Evolutionary conservation across 35 echinoderm and acorn worm genomes (phyloP), one percentile per base, ranked within the genome.

Genomic region (Lytechinus variegatus): DNA sequence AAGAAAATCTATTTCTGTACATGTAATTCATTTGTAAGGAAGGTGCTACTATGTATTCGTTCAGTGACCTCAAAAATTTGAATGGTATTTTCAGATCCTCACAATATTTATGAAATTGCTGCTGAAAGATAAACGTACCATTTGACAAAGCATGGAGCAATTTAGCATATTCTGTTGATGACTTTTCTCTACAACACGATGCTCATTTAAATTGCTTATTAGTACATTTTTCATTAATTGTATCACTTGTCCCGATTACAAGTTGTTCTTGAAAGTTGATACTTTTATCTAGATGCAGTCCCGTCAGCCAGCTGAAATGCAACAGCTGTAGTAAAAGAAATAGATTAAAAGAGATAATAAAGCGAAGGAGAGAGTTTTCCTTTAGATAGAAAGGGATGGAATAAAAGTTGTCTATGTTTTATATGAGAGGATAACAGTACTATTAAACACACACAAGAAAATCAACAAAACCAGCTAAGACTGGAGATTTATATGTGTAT

Each of bases 401-500:
- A 16, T 24, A 4, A 24, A 24, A 79, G 66, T 58, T 58, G 8
- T 11, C 2, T 58, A 9, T 58, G 56, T 58, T 58, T 44, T 58
- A 79, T n/a, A 16, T 79, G 66, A 79, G 66, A n/a, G 66, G 19
- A 79, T 16, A 79, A 24, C 28, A 90, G 88, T 90, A 90, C 88
- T 90, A 90, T 44, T 44, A 44, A 44, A 52, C 88, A 52, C 19
- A 54, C 88, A 90, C 29, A 90, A 52, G 88, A 90, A 54, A 54
- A 90, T 90, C 88, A 12, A 54, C 28, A 90, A 14, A 44, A 14
- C 88, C 88, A 54, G 88, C 88, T 4, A 10, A 54, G 88, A 10
- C 88, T 90, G 88, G 88, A 54, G 88, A 44, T 90, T 90, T 54
- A 54, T 90, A 29, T 90, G 28, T 54, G 88, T 54, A 90, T 90